Evolutionary conservation across 2,113 vertebrate species (phyloP).

Genomic region (Leuciscus idus): DNA sequence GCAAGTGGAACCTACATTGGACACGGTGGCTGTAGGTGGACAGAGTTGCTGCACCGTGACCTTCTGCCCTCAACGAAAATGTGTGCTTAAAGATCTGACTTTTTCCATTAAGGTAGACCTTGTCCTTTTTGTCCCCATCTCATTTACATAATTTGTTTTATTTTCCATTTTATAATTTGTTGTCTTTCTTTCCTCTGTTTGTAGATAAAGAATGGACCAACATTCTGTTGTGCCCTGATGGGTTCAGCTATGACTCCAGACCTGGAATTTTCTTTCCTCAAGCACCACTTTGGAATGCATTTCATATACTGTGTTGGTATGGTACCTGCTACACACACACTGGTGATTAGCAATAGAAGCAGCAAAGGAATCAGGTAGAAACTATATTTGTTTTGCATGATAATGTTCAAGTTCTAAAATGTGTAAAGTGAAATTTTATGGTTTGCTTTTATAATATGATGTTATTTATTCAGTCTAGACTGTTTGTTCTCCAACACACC

Average conservation of each 20-base stretch:
- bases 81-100: slow-evolving; percentile 73
- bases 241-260: slow-evolving; percentile 72
- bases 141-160: not conserved
- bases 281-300: slow-evolving; percentile 83
- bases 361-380: slow-evolving; percentile 75
- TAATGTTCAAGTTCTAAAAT: not conserved
- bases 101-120: slow-evolving; percentile 80
- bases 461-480: slow-evolving; percentile 73
- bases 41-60: slow-evolving; percentile 62
- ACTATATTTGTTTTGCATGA: too few species aligned
- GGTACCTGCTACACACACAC: slow-evolving; percentile 69
- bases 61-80: slow-evolving; percentile 78
- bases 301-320: slow-evolving; percentile 81
- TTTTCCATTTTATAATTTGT: not conserved
- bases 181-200: not conserved
- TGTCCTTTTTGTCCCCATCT: not conserved
- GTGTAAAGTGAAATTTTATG: not conserved
- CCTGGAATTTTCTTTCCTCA: slow-evolving; percentile 84
- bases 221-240: slow-evolving; percentile 71
- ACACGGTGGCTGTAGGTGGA: slow-evolving; percentile 66
- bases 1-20: slow-evolving; percentile 63
- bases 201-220: slow-evolving; percentile 82
- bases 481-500: slow-evolving; percentile 78
- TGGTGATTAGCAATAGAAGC: slow-evolving; percentile 69
- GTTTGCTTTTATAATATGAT: slow-evolving; percentile 5